phyloP scores from a whole-genome alignment of 2,797 vertebrate species.

The Steatocranus sp. region DNA sequence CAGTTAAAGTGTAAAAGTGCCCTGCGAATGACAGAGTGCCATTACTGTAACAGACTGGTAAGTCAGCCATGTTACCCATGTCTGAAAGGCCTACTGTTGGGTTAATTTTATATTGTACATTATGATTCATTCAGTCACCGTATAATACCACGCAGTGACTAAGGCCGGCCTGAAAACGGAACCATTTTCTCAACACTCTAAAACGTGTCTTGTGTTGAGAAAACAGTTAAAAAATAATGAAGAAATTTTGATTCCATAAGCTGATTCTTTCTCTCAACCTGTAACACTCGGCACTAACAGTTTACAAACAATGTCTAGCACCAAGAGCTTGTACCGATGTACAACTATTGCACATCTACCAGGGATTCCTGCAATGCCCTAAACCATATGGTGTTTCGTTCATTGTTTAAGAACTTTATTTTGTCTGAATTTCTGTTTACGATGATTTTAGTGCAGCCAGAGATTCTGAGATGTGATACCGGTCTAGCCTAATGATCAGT shows the following conservation, averaged over 20 bases:
- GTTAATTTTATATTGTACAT: not conserved
- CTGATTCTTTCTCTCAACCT: not conserved
- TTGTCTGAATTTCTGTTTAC: not conserved
- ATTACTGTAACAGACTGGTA: not conserved
- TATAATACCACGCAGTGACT: rapidly evolving
- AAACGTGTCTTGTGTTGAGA: not conserved
- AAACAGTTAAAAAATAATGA: not conserved
- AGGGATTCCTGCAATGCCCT: not conserved
- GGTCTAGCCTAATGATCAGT: not conserved
- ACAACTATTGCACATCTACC: not conserved
- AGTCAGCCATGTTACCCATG: not conserved
- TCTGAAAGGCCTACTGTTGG: not conserved
- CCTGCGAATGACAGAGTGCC: not conserved
- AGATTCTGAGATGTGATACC: not conserved
- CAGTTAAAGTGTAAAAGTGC: not conserved
- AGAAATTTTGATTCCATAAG: not conserved
- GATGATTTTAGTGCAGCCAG: not conserved
- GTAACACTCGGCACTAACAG: not conserved
- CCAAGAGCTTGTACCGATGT: not conserved
- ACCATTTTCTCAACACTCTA: not conserved
- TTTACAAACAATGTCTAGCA: not conserved
- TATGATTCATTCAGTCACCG: not conserved
- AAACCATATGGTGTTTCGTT: not conserved
- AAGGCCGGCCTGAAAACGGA: not conserved
- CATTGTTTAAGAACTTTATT: not conserved